Evolutionary conservation across 2,113 vertebrate genomes (phyloP).

Genomic region (Blennius ocellaris): DNA sequence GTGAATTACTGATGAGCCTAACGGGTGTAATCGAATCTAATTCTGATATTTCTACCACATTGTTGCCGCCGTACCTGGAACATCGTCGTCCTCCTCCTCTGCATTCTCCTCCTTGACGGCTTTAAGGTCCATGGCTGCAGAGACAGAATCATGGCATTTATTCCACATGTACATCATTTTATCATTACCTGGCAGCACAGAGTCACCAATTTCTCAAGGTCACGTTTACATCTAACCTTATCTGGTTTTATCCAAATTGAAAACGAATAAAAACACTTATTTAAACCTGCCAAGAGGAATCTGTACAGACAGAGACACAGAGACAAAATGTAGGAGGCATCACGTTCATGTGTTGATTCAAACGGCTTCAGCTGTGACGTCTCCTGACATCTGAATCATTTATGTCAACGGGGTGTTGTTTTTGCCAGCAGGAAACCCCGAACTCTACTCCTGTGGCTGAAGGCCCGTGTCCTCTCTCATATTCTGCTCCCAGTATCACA

Average conservation of each 20-base stretch:
- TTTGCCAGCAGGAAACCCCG: not conserved
- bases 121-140: slow-evolving; percentile 89
- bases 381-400: slow-evolving; percentile 11
- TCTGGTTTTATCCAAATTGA: not conserved
- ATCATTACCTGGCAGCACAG: too few relatives aligned
- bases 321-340: not conserved
- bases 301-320: not conserved
- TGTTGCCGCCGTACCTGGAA: slow-evolving; percentile 87
- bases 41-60: too few relatives aligned
- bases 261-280: slow-evolving; percentile 19
- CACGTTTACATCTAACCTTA: slow-evolving; percentile 4
- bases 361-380: not conserved
- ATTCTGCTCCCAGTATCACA: not conserved
- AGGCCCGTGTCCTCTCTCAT: too few relatives aligned
- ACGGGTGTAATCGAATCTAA: not conserved
- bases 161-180: too few relatives aligned
- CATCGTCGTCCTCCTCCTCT: slow-evolving; percentile 98
- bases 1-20: not conserved
- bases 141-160: not conserved
- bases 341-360: not conserved
- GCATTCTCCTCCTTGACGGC: slow-evolving; percentile 94
- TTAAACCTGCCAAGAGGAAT: slow-evolving; percentile 4
- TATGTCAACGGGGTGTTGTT: not conserved
- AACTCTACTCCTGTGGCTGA: not conserved
- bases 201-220: not conserved